These are phyloP conservation scores for Collichthys lucidus DNA, from an alignment of 2,113 vertebrate genomes.

Conservation along the genomic window DNA sequence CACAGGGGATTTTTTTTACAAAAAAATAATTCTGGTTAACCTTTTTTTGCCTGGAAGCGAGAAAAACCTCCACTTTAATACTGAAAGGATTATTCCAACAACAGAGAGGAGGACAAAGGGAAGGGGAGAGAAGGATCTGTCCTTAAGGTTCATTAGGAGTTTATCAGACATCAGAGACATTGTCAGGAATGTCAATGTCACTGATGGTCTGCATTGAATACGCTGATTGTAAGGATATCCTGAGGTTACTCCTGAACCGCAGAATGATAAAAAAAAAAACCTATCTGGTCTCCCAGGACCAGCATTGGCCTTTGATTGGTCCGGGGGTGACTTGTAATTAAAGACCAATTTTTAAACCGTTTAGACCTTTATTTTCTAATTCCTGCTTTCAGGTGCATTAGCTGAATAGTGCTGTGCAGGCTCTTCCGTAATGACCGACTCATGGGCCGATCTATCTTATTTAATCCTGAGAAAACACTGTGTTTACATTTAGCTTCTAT, in stretches of 20 bases:
- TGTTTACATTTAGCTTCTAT: conserved; percentile 53
- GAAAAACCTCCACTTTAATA: not conserved
- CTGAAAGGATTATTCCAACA: not conserved
- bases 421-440: conserved; percentile 70
- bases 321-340: conserved; percentile 36
- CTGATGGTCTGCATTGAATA: conserved; percentile 7
- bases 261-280: conserved; percentile 24
- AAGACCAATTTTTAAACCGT: conserved; percentile 44
- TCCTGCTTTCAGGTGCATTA: conserved; percentile 47
- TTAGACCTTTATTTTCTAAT: conserved; percentile 52
- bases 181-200: conserved; percentile 19
- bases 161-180: conserved; percentile 25
- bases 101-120: not conserved
- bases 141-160: conserved; percentile 32
- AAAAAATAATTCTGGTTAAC: not conserved
- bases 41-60: not conserved
- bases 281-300: not conserved
- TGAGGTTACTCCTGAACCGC: conserved; percentile 18
- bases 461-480: conserved; percentile 62
- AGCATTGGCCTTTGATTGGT: not conserved
- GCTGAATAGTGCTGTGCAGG: conserved; percentile 72
- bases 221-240: conserved; percentile 10
- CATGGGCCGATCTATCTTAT: conserved; percentile 75
- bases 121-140: not conserved
- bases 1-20: accelerated